A percentile compares a stretch with the other conserved stretches of the same genome.
Evolutionary conservation across 2,797 vertebrate species (phyloP).

Genomic region (Sebastes miniatus): DNA sequence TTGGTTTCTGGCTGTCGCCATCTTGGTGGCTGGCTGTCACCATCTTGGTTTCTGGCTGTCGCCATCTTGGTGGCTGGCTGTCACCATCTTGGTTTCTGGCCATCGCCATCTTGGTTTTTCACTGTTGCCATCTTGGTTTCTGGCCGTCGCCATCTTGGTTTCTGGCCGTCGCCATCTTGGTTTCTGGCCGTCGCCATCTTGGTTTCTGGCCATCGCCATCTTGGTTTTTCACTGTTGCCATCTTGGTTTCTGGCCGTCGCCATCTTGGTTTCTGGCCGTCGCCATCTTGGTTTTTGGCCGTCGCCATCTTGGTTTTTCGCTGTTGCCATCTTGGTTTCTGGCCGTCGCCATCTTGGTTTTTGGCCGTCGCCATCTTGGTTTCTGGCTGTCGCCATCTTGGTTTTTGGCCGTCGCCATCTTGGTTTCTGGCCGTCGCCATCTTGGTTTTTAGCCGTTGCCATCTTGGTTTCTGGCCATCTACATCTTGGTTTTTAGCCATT

Average conservation of each 20-base stretch:
- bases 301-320: fast-evolving
- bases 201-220: fast-evolving
- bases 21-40: fast-evolving
- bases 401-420: fast-evolving
- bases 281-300: too few species aligned
- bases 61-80: too few species aligned
- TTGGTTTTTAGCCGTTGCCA: fast-evolving
- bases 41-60: fast-evolving
- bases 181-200: fast-evolving
- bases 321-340: fast-evolving
- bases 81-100: too few species aligned
- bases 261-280: too few species aligned
- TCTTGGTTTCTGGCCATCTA: too few species aligned
- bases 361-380: fast-evolving
- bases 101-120: fast-evolving
- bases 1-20: too few species aligned
- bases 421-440: too few species aligned
- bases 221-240: too few species aligned
- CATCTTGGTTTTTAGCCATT: too few species aligned
- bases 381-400: fast-evolving
- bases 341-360: fast-evolving
- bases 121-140: fast-evolving
- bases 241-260: fast-evolving
- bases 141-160: too few species aligned
- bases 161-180: fast-evolving